Evolutionary conservation across 2,888 invertebrate species (phyloP).

Genomic region (Ennomos fuscantarius): DNA sequence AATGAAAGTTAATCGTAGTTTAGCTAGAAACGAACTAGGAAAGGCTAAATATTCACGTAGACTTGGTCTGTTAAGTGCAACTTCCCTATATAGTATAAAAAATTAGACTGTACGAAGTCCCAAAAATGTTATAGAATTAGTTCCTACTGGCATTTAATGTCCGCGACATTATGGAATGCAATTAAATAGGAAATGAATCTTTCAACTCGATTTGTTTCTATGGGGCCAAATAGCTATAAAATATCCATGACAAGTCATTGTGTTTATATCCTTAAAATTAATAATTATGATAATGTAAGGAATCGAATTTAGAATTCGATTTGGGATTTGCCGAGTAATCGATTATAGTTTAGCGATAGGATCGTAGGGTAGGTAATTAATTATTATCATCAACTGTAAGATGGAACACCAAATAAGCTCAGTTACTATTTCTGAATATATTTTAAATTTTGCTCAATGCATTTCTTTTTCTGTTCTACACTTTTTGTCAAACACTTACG

Average conservation of each 20-base stretch:
- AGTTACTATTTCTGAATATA: constrained; percentile 12
- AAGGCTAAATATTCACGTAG: constrained; percentile 15
- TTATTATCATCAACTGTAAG: constrained; percentile 50
- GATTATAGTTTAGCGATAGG: constrained; percentile 45
- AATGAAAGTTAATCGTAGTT: constrained; percentile 11
- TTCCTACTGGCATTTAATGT: constrained; percentile 63
- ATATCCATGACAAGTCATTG: constrained; percentile 81
- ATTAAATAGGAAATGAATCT: constrained; percentile 61
- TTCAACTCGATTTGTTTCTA: constrained; percentile 68
- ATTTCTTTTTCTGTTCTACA: constrained; percentile 7
- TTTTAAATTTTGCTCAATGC: constrained; percentile 9
- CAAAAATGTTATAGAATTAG: constrained; percentile 42
- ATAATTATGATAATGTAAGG: constrained; percentile 14
- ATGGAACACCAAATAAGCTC: constrained; percentile 62
- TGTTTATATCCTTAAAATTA: constrained; percentile 53
- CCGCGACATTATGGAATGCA: constrained; percentile 41
- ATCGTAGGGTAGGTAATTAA: constrained; percentile 34
- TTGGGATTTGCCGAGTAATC: constrained; percentile 51
- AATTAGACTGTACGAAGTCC: constrained; percentile 34
- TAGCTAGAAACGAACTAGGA: constrained; percentile 18
- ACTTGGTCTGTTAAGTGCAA: constrained; percentile 28
- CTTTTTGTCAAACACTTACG: too few relatives aligned
- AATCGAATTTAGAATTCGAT: constrained; percentile 43
- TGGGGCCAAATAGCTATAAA: constrained; percentile 79
- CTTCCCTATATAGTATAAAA: constrained; percentile 21